phyloP scores from a whole-genome alignment of 2,888 invertebrate genomes.

The Epistrophella euchroma region DNA sequence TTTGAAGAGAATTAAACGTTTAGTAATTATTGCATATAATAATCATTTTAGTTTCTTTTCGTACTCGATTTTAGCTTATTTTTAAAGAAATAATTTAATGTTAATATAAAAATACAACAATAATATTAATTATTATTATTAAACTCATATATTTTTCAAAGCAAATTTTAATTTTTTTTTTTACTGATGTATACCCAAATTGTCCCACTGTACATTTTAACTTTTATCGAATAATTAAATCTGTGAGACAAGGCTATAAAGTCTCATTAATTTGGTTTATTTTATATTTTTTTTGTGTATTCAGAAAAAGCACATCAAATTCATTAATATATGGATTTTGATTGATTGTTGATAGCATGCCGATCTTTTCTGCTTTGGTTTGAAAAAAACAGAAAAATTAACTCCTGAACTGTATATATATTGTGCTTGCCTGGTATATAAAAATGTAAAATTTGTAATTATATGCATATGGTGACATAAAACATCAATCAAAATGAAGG shows the following conservation, averaged over 20 bases:
- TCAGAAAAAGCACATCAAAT: conserved; percentile 46
- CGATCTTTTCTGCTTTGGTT: background rate
- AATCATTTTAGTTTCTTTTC: too few species aligned
- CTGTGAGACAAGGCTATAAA: conserved; percentile 4
- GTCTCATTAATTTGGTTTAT: conserved; percentile 35
- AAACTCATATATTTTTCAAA: too few species aligned
- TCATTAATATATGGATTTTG: conserved; percentile 62
- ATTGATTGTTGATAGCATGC: conserved; percentile 57
- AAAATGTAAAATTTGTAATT: background rate
- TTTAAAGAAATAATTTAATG: too few species aligned
- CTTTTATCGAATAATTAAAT: background rate
- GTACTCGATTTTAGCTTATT: too few species aligned
- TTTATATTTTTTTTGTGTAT: conserved; percentile 29
- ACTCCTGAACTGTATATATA: background rate
- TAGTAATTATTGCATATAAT: too few species aligned
- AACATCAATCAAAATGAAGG: background rate
- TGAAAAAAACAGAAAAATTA: background rate
- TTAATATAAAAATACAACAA: too few species aligned
- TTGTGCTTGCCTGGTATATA: background rate
- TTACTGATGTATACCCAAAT: too few species aligned
- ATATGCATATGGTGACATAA: conserved; percentile 1
- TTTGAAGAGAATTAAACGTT: too few species aligned
- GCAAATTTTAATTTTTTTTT: too few species aligned
- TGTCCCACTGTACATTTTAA: background rate
- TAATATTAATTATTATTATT: too few species aligned